Evolutionary conservation across 2,113 vertebrate genomes (phyloP).

Genomic region (Geococcyx californianus): DNA sequence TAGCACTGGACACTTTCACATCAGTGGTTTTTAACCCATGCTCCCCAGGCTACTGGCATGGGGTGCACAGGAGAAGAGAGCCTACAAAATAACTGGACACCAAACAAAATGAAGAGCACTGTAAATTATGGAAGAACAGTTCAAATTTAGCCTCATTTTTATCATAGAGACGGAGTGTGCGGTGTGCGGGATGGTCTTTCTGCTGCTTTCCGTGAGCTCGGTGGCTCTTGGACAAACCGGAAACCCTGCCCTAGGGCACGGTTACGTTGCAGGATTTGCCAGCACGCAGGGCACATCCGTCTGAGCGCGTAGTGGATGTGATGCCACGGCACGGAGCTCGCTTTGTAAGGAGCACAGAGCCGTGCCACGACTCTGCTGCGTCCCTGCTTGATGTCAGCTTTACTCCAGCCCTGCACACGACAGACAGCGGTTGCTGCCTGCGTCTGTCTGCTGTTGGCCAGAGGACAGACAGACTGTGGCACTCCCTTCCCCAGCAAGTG

Average conservation of each 20-base stretch:
- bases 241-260: neutral
- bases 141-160: neutral
- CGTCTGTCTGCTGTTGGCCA: neutral
- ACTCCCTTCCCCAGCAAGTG: neutral
- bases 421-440: neutral
- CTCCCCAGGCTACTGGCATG: neutral
- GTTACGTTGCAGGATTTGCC: neutral
- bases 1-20: neutral
- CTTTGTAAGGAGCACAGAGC: neutral
- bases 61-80: neutral
- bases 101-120: neutral
- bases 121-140: neutral
- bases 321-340: neutral
- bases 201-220: neutral
- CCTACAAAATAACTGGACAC: neutral
- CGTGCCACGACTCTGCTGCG: neutral
- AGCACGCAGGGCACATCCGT: neutral
- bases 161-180: neutral
- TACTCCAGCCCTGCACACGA: neutral
- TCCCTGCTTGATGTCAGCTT: neutral
- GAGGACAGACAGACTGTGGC: neutral
- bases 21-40: neutral
- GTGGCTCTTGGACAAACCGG: neutral
- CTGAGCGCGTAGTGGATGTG: neutral
- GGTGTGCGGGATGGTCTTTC: neutral